Evolutionary conservation across 2,113 vertebrate genomes (phyloP), one percentile per base, ranked within the genome.

Genomic region (Pachycephala philippinensis): DNA sequence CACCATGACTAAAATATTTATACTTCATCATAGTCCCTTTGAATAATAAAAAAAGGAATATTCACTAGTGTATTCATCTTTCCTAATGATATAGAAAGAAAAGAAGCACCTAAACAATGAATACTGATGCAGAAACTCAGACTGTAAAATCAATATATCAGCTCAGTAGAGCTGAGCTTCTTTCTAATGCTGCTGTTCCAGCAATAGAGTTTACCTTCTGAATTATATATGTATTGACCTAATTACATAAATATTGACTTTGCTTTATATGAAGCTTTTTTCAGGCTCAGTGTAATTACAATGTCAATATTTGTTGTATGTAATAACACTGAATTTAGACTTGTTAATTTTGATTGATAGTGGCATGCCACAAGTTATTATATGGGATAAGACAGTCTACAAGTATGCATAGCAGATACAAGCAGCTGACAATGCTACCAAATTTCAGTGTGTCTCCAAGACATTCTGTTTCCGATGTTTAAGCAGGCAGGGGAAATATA

Each of bases 171-270:
- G 89, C 92, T 93, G 66, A 92, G 71, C 87, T 96, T 93, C 42
- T 30, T 93, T 93, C 77, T 92, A 88, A 84, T 93, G 90, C 54
- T 93, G 68, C 82, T 93, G 47, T 92, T 92, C 54, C 85, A 92
- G 84, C 85, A 87, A 23, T 53, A 56, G 83, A 91, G 88, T 88
- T 97, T 96, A 89, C 91, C 69, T 97, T 96, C 85, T 98, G 97
- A 97, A 98, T 98, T 97, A 97, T 97, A 96, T 97, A 96, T 94
- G 82, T 94, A 97, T 98, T 98, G 96, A 97, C 96, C 95, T 97
- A 97, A 98, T 98, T 98, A 97, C 89, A 97, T 98, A 98, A 98
- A 97, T 98, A 98, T 98, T 98, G 98, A 97, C 95, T 97, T 97
- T 97, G 53, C 61, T 95, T 97, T 96, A 93, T 95, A 95, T 97